Conservation (phyloP, 1,140 invertebrate genomes). For the Phortica variegata region DNA sequence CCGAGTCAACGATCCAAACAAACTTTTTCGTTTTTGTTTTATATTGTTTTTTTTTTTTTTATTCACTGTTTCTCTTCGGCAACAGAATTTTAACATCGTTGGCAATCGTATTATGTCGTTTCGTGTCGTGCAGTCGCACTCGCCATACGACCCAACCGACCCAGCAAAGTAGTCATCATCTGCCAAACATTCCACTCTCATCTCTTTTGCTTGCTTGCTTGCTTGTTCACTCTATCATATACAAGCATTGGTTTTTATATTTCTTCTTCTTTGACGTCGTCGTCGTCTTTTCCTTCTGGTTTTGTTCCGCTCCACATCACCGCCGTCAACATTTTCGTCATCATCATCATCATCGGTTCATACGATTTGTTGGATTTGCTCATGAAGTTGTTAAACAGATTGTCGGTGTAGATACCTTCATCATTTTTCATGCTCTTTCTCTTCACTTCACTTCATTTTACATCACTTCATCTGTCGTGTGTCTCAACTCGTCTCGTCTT, state of each 20-base stretch:
- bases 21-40: no score
- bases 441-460: constrained; percentile 1
- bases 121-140: no score
- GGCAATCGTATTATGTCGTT: no score
- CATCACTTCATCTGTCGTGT: constrained; percentile 2
- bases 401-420: constrained; percentile 56
- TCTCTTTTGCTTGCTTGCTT: no score
- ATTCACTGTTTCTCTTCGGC: no score
- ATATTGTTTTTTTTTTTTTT: no score
- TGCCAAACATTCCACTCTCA: constrained; percentile 1
- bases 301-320: no score
- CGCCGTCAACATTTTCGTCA: no score
- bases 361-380: constrained; percentile 57
- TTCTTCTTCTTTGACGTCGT: constrained; percentile 26
- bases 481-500: constrained; percentile 18
- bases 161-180: constrained; percentile 16
- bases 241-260: no score
- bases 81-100: no score
- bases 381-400: constrained; percentile 58
- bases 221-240: no score
- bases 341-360: constrained; percentile 7
- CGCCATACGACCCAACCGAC: constrained; percentile 35
- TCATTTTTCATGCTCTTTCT: constrained; percentile 42
- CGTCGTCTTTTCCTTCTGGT: no score
- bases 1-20: constrained; percentile 33